phyloP scores from a whole-genome alignment of 2,113 vertebrate species.

The Rhizomys pruinosus region DNA sequence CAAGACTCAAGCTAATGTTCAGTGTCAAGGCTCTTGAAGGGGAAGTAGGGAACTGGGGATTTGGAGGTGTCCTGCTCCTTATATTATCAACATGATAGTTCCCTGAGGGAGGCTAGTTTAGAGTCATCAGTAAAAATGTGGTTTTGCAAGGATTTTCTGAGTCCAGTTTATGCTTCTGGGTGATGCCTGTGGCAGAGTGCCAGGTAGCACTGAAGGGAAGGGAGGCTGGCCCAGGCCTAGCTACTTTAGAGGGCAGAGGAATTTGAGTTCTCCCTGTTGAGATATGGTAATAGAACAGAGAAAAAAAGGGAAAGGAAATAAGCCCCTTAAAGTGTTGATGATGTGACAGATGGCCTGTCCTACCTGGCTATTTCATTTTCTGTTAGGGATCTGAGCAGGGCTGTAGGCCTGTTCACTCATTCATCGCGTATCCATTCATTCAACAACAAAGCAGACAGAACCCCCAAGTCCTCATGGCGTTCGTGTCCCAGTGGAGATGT shows the following conservation, averaged over 20 bases:
- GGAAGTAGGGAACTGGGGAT: background rate
- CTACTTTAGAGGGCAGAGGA: background rate
- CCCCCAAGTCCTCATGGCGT: background rate
- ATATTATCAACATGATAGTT: background rate
- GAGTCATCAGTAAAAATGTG: slow-evolving; percentile 21
- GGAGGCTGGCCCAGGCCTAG: background rate
- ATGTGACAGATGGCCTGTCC: background rate
- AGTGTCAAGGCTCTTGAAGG: background rate
- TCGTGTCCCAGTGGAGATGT: background rate
- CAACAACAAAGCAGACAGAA: background rate
- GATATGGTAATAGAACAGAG: background rate
- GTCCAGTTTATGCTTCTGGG: background rate
- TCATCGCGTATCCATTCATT: background rate
- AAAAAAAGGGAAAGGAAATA: background rate
- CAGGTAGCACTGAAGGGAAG: background rate
- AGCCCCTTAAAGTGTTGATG: background rate
- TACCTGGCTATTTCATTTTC: background rate
- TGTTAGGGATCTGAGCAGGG: background rate
- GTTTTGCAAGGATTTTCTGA: slow-evolving; percentile 43
- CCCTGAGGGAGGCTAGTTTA: background rate
- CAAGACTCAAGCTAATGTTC: accelerated
- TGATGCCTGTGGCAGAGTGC: background rate
- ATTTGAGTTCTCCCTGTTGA: background rate
- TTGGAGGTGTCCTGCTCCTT: background rate
- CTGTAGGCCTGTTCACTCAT: background rate